Evolutionary conservation across 1,140 invertebrate genomes (phyloP), one percentile per base, ranked within the genome.

Genomic region (Drosophila bocki): DNA sequence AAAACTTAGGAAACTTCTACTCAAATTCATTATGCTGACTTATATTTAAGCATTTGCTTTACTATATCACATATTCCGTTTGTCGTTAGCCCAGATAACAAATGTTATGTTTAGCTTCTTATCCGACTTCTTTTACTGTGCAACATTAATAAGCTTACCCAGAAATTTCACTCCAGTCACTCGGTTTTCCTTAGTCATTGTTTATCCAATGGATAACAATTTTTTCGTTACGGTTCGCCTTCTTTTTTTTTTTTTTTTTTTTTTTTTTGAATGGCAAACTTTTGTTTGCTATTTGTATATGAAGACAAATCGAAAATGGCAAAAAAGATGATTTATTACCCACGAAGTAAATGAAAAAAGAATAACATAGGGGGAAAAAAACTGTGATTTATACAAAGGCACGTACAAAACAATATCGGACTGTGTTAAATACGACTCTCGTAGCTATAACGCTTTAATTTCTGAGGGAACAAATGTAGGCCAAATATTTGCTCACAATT

Each of bases 311-410:
- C 75, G 63, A 69, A 77, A 60, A 45, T 71, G 67, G 57, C 56
- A 69, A 77, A 77, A 76, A 77, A 77, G 64, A 77, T 77, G 74
- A 77, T 77, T 77, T 77, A 77, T 77, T 68, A 48, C 63, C 63
- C 50, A 37, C 22, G 41, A 47, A 54, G 58, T 63, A 42, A 37
- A 77, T 60, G 54, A 59, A 45, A 65, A 72, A 75, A 32, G 33
- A 65, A 37, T 51, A 65, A 15, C 22, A 32, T 42, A 26, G 62
- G 12, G 48, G 48, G 22, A 22, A 51, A 51, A 67, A 47, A 65
- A 37, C 47, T 64, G 69, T 57, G 74, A 75, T 76, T 76, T 76
- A 76, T 75, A 75, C 71, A 65, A 51, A 65, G 71, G 60, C 74
- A 76, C 74, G 74, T 75, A 65, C 44, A 15, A 41, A 74, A 48